Base-by-base conservation (phyloP, 2,888 invertebrate species). In the Drosophila atripex region DNA sequence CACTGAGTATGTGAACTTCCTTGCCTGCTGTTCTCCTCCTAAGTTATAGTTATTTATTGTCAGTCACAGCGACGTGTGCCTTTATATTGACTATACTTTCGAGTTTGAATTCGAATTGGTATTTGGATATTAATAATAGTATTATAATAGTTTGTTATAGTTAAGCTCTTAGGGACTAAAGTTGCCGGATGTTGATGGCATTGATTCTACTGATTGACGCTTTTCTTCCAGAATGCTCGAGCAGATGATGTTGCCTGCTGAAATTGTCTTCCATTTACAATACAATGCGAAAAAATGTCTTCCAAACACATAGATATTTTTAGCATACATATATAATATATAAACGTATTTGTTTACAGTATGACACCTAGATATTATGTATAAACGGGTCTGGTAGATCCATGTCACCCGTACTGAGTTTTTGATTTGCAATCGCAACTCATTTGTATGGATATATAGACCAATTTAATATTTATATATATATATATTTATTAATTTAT, bases 1-100 rank as follows among this genome's bases (percentile, higher is more conserved):
- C 64, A 64, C 64, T 64, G 65, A 64, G 65, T 64, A 64, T 52
- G 51, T 45, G 51, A 64, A 64, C 65, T 65, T 64, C 30, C 65
- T 65, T 64, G 65, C 65, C 64, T 61, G 41, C 55, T 66, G 38
- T 56, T 54, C 65, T 53, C 46, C 57, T 55, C 45, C 49, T 73
- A 43, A 45, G 56, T 61, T 75, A 72, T 71, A 75, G 75, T 79
- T 80, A 86, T 84, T 91, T 91, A 91, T 92, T 92, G 91, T 91
- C 91, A 89, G 89, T 90, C 91, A 91, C 91, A 92, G 92, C 91
- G 90, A 80, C 83, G 83, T 82, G 83, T 83, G 83, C 71, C 21
- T 43, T 77, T 71, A 64, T 41, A 68, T 78, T 72, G 73, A 84
- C 80, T 85, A 78, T 70, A 68, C 47, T 54, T 58, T 66, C 55